Evolutionary conservation across 2,113 vertebrate genomes (phyloP).

Genomic region (Manacus vitellinus): DNA sequence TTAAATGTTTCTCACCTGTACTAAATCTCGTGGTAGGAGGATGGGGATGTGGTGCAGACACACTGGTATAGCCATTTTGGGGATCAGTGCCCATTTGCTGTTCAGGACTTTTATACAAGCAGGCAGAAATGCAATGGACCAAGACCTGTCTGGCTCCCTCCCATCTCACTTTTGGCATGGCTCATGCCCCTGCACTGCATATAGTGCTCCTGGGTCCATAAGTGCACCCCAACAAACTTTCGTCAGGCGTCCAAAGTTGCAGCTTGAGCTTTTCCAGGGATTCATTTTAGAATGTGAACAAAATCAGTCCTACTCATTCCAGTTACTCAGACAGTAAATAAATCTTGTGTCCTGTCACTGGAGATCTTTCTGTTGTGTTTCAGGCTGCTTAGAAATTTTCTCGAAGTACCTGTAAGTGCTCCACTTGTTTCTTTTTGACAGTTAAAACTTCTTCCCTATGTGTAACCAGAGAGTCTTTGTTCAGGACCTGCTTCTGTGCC

Average conservation of each 20-base stretch:
- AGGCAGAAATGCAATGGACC: neutral
- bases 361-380: neutral
- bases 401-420: neutral
- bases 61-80: neutral
- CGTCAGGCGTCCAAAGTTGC: neutral
- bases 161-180: neutral
- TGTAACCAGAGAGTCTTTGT: neutral
- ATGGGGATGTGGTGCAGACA: neutral
- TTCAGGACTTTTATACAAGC: neutral
- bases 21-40: neutral
- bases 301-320: neutral
- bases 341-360: neutral
- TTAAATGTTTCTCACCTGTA: neutral
- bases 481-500: neutral
- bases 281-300: neutral
- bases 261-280: neutral
- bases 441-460: neutral
- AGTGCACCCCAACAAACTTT: neutral
- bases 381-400: neutral
- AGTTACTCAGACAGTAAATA: neutral
- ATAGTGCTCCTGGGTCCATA: neutral
- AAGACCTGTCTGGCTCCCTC: neutral
- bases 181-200: neutral
- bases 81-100: neutral
- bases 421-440: neutral